phyloP scores from a whole-genome alignment of 2,797 vertebrate genomes.

The Petrocephalus schoutedeni region DNA sequence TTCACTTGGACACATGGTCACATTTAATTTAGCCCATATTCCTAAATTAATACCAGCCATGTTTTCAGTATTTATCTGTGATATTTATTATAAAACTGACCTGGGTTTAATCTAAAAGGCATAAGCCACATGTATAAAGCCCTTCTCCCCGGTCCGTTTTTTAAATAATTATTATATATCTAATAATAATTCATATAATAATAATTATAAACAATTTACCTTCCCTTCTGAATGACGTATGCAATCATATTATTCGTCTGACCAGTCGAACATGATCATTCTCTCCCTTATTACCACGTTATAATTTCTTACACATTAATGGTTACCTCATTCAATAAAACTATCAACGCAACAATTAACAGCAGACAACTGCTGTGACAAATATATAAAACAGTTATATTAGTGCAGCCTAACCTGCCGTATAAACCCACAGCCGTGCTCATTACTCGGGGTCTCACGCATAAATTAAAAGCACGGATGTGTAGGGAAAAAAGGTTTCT shows the following conservation, averaged over 20 bases:
- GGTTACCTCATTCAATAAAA: background rate
- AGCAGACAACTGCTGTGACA: background rate
- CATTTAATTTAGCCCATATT: background rate
- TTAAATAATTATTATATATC: constrained; percentile 38
- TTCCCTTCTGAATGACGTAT: background rate
- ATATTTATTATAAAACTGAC: constrained; percentile 18
- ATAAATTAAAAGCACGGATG: background rate
- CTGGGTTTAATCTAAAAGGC: constrained; percentile 2
- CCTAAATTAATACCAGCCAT: background rate
- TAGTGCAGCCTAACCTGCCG: background rate
- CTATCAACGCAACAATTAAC: background rate
- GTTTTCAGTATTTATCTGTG: constrained; percentile 9
- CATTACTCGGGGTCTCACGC: background rate
- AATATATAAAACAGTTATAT: background rate
- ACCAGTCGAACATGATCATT: background rate
- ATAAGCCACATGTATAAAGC: background rate
- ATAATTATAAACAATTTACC: background rate
- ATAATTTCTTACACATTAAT: background rate
- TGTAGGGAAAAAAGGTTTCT: background rate
- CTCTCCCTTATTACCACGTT: background rate
- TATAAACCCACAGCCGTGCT: background rate
- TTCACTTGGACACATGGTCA: background rate
- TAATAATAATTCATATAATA: background rate
- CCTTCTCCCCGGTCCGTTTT: constrained; percentile 15
- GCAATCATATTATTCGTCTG: background rate